Evolutionary conservation across 2,888 invertebrate species (phyloP), one percentile per base, ranked within the genome.

Genomic region (Drosophila neutralis): DNA sequence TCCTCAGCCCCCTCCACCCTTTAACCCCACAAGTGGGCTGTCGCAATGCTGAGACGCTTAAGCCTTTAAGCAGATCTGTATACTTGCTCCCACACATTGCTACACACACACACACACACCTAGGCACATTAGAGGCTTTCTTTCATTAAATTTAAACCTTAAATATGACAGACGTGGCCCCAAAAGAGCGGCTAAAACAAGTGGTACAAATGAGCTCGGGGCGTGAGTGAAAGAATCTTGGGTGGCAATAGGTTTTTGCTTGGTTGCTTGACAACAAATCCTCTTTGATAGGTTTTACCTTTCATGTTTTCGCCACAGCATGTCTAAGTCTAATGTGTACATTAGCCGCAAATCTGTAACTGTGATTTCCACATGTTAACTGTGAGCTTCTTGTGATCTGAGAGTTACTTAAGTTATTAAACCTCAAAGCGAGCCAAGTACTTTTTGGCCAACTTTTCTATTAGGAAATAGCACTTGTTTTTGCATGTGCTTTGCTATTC

Each of bases 111-210:
- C n/a, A 3, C 40, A n/a, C n/a, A 38, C 33, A 54, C 57, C 70
- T 80, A 58, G 70, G 76, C 81, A 78, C 69, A 78, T 88, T 78
- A 80, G 57, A 61, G 62, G 67, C 56, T 80, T 78, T 65, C 53
- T n/a, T 83, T 83, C 74, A 86, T 86, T 88, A 74, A 83, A 88
- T 83, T 80, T 86, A 76, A 86, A 88, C 78, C 83, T 56, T 54
- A 81, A 75, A 81, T 61, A 68, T 67, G 68, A 54, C 57, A 53
- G 66, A 29, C 15, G 7, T 45, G 2, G 4, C 45, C 13, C 13
- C 4, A 21, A 36, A 36, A 61, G 29, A 73, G 71, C 64, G 51
- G 60, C 52, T 69, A 45, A 64, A 69, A 59, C 69, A 70, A 71
- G 64, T 73, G 67, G 36, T 48, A 52, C 54, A 21, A 13, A 52